Evolutionary conservation across 2,113 vertebrate species (phyloP).

Genomic region (Oryzias woworae): DNA sequence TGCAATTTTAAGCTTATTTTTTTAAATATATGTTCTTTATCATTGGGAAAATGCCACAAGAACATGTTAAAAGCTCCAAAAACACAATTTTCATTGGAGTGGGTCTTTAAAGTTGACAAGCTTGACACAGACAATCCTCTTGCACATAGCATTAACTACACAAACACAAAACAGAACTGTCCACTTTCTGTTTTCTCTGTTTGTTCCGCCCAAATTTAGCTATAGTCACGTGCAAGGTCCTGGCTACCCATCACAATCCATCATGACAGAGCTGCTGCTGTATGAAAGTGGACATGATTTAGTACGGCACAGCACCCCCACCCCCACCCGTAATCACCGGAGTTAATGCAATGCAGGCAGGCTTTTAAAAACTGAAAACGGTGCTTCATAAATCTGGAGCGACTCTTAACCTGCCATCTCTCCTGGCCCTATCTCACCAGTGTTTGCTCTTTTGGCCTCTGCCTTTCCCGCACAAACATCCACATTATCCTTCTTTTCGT

Average conservation of each 20-base stretch:
- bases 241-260: conserved; percentile 64
- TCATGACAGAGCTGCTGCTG: conserved; percentile 59
- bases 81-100: no score
- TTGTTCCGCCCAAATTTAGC: conserved; percentile 3
- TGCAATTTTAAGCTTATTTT: no score
- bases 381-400: conserved; percentile 66
- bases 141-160: conserved; percentile 24
- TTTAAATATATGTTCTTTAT: no score
- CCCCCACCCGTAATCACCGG: conserved; percentile 59
- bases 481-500: not conserved
- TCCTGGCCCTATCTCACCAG: conserved; percentile 19
- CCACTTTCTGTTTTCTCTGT: not conserved
- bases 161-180: not conserved
- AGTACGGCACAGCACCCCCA: conserved; percentile 46
- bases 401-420: conserved; percentile 55
- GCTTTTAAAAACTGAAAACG: conserved; percentile 74
- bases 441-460: conserved; percentile 15
- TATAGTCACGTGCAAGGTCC: conserved; percentile 23
- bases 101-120: not conserved
- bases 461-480: conserved; percentile 3
- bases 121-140: conserved; percentile 10
- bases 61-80: no score
- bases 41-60: no score
- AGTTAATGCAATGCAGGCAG: conserved; percentile 70
- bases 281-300: conserved; percentile 74